These are phyloP conservation scores for Gallirallus australis DNA, from an alignment of 2,797 vertebrate genomes.

Conservation along the genomic window DNA sequence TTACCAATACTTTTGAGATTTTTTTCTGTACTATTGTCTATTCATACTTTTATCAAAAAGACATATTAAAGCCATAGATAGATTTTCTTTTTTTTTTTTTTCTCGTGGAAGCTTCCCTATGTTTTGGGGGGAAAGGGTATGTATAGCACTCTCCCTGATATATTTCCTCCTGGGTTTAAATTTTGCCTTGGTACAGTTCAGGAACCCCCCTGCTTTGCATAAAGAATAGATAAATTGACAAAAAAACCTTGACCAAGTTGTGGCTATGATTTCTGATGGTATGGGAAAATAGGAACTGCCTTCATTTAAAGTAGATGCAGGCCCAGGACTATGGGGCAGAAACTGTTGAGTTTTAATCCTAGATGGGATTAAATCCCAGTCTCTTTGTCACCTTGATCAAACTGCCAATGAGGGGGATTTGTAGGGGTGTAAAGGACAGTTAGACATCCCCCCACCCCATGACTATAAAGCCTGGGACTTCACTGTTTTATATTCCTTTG, in stretches of 20 bases:
- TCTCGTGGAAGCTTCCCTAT: not conserved
- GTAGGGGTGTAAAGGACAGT: not conserved
- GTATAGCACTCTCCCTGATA: too few species aligned
- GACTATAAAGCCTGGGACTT: not conserved
- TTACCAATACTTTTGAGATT: not conserved
- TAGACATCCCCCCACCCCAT: not conserved
- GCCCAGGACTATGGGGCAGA: not conserved
- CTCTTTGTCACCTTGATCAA: constrained; percentile 36
- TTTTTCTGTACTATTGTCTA: not conserved
- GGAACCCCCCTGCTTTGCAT: constrained; percentile 13
- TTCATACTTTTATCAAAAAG: not conserved
- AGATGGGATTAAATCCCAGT: not conserved
- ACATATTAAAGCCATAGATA: not conserved
- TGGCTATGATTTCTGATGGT: not conserved
- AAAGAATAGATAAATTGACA: constrained; percentile 54
- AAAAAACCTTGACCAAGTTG: constrained; percentile 32
- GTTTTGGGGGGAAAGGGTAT: not conserved
- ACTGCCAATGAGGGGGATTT: constrained; percentile 29
- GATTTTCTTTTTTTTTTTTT: not conserved
- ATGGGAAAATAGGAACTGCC: not conserved
- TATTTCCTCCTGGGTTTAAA: not conserved
- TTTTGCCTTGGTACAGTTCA: not conserved
- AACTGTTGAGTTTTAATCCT: constrained; percentile 26
- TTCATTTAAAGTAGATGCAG: not conserved
- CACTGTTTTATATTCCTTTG: not conserved